Evolutionary conservation across 2,888 invertebrate genomes (phyloP).

Genomic region (Unio delphinus): DNA sequence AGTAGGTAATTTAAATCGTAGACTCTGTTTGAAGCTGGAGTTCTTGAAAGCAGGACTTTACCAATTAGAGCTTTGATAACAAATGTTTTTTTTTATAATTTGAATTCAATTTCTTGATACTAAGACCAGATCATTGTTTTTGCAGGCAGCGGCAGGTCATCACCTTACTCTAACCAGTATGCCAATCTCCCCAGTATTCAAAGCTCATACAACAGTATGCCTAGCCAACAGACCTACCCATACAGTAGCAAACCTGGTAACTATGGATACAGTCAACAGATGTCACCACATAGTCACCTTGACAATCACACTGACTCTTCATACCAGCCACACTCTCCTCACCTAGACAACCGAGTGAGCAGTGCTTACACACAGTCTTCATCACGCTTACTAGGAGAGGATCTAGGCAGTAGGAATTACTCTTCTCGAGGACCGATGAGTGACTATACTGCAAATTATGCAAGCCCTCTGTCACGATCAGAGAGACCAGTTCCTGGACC

Average conservation of each 20-base stretch:
- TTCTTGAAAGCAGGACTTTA: too few relatives aligned
- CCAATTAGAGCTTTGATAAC: too few relatives aligned
- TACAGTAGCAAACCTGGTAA: slow-evolving; percentile 15
- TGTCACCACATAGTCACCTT: slow-evolving; percentile 1
- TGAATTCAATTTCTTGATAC: too few relatives aligned
- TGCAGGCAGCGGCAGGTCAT: slow-evolving; percentile 36
- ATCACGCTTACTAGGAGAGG: neutral
- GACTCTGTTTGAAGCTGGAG: too few relatives aligned
- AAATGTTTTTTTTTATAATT: too few relatives aligned
- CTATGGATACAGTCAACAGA: slow-evolving; percentile 6
- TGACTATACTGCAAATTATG: slow-evolving; percentile 22
- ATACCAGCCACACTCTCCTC: slow-evolving; percentile 5
- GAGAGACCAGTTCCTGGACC: slow-evolving; percentile 58
- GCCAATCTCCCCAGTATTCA: slow-evolving; percentile 37
- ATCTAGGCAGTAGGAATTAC: slow-evolving; percentile 2
- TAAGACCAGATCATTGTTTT: neutral
- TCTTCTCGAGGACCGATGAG: neutral
- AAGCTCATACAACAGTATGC: slow-evolving; percentile 30
- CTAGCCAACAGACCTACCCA: slow-evolving; percentile 15
- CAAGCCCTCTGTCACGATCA: slow-evolving; percentile 33
- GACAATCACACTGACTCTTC: slow-evolving; percentile 6
- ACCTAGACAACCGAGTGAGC: neutral
- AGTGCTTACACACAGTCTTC: neutral
- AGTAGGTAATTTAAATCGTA: too few relatives aligned
- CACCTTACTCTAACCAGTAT: slow-evolving; percentile 50